Conservation (phyloP, 1,140 invertebrate species). For the Drosophila mayri region DNA sequence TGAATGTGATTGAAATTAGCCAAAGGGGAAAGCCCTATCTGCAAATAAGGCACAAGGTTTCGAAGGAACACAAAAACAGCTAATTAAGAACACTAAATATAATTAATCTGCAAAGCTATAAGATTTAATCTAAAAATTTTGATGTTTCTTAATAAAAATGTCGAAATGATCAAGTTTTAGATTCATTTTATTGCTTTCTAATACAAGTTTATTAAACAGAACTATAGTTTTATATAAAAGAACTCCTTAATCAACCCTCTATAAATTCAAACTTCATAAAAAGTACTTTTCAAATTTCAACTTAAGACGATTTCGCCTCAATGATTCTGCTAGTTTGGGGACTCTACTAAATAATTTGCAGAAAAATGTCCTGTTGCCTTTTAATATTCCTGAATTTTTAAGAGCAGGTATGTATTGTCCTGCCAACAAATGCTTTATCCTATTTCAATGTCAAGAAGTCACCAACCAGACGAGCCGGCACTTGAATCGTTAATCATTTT, state of each 20-base stretch:
- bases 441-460: conserved; percentile 57
- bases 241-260: conserved; percentile 1
- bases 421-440: conserved; percentile 35
- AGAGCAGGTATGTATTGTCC: background rate
- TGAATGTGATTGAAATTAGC: conserved; percentile 50
- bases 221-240: too few species aligned
- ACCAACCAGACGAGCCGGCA: conserved; percentile 28
- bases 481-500: conserved; percentile 70
- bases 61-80: background rate
- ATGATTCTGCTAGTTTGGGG: background rate
- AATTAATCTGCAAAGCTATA: background rate
- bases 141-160: background rate
- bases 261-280: background rate
- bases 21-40: conserved; percentile 13
- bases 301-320: background rate
- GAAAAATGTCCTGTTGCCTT: background rate
- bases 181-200: background rate
- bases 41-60: conserved; percentile 22
- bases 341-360: background rate
- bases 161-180: too few species aligned
- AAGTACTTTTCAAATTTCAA: background rate
- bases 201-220: background rate
- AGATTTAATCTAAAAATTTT: background rate
- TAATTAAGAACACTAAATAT: background rate
- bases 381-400: background rate